Evolutionary conservation across 1,140 invertebrate species (phyloP), one percentile per base, ranked within the genome.

Genomic region (Drosophila miranda): DNA sequence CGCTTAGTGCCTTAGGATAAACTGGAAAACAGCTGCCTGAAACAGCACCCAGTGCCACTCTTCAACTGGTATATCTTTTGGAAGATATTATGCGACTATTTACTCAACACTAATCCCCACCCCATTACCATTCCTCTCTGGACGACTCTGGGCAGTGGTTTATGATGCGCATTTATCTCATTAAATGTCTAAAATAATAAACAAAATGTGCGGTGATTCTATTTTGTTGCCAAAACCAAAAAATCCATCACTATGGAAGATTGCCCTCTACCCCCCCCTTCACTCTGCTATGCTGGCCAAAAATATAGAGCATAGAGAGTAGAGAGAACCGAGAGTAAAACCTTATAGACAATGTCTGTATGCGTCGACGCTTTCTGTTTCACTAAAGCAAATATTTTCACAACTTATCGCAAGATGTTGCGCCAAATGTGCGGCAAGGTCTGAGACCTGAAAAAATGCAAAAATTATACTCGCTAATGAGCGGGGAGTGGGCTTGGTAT

Each of bases 311-410:
- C 8, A 11, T 11, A 38, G 26, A 34, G 30, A 43, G 42, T 13
- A 21, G 23, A 60, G 42, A 54, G 13, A 21, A 7, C 34, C 3
- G 28, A 55, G 34, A 55, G 21, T 21, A 23, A 19, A 14, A 48
- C 38, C 23, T 34, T 45, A 42, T 58, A 48, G 28, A 28, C 66
- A 46, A 21, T 72, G 55, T 64, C 16, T 55, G 41, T 45, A 42
- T 50, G 34, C 34, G 23, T 46, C 68, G 75, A 49, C 64, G 71
- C 80, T 84, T 83, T 84, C 72, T 79, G 81, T 83, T 83, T 84
- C 80, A 80, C 64, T 76, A 76, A 83, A 70, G 63, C 62, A 83
- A 83, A 83, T 83, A 83, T 83, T 83, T 83, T 80, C 63, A 61
- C 80, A 84, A 80, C 76, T 83, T 83, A 83, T 83, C 78, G 48